Base-by-base conservation (phyloP, 2,113 vertebrate genomes). In the Megaceryle maxima region DNA sequence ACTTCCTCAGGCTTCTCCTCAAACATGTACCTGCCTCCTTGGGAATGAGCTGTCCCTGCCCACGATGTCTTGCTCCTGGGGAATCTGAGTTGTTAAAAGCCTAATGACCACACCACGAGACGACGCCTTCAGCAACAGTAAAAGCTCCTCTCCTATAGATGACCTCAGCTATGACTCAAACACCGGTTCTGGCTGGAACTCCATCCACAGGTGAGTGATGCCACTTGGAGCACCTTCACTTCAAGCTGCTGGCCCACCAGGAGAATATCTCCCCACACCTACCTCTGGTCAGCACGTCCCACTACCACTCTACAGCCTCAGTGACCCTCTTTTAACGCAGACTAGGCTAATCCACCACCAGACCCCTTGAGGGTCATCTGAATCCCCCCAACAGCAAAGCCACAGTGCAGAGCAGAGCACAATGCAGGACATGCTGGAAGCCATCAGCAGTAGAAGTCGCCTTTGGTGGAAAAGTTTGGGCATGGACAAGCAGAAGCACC, bases 361-460 rank as follows among this genome's bases (percentile, higher is more conserved):
- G 48, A 0, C 13, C 43, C 8, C 0, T 0, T 3, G 39, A 10
- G 35, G 67, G 15, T 33, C 13, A 62, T 10, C 1, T 2, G 51
- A 78, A 64, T 9, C 50, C 53, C 77, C 6, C 20, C 68, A 82
- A 56, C 73, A 81, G 68, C 76, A 41, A 83, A 88, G 79, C n/a
- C 69, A 18, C 4, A 1, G 66, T 5, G 6, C 60, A 64, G 19
- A 14, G 74, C 44, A 46, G 48, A 3, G 41, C 50, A 31, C 4
- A 9, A 57, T 12, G 63, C 37, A 15, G 83, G 57, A 76, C 6
- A 6, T 7, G 73, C 68, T 59, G 66, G 86, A 60, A 80, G 73
- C 67, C 50, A 25, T 10, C 55, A 78, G 31, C 0, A 0, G 11
- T 1, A 75, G 35, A 41, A n/a, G 12, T 3, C 17, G 17, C 60